phyloP scores from a whole-genome alignment of 2,888 invertebrate genomes.

The Protonemura montana region DNA sequence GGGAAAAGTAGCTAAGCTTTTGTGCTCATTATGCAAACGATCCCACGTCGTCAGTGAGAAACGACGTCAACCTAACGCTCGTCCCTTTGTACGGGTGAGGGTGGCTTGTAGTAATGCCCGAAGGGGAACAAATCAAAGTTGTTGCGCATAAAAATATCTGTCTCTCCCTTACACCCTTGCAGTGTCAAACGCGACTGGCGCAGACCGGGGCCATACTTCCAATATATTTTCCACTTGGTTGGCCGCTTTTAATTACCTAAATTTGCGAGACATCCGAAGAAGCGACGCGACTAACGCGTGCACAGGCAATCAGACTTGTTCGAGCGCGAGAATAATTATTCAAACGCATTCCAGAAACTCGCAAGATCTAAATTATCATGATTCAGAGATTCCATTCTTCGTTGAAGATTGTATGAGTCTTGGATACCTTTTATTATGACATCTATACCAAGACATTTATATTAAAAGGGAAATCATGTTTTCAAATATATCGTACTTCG shows the following conservation, averaged over 20 bases:
- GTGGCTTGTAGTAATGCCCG: too few relatives aligned
- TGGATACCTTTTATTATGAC: neutral
- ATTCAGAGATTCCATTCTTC: neutral
- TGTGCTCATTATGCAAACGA: too few relatives aligned
- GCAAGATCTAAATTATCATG: neutral
- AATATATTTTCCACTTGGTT: neutral
- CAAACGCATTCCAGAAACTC: neutral
- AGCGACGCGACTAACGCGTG: neutral
- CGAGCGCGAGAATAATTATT: neutral
- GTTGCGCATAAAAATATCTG: too few relatives aligned
- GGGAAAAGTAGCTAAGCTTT: too few relatives aligned
- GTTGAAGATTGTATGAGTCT: too few relatives aligned
- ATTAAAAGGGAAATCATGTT: neutral
- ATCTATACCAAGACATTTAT: neutral
- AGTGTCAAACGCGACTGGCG: neutral
- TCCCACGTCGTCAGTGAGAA: too few relatives aligned
- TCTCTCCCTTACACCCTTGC: too few relatives aligned
- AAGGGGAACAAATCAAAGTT: too few relatives aligned
- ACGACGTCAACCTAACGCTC: too few relatives aligned
- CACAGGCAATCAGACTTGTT: neutral
- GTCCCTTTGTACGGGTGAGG: too few relatives aligned
- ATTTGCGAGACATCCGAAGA: neutral
- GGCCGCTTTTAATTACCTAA: neutral
- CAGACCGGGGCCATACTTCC: neutral
- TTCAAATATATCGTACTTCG: neutral